A percentile compares a stretch with the other conserved stretches of the same genome.
These are phyloP conservation scores for Drosophila atripex DNA, from an alignment of 2,888 invertebrate genomes.

Conservation along the genomic window DNA sequence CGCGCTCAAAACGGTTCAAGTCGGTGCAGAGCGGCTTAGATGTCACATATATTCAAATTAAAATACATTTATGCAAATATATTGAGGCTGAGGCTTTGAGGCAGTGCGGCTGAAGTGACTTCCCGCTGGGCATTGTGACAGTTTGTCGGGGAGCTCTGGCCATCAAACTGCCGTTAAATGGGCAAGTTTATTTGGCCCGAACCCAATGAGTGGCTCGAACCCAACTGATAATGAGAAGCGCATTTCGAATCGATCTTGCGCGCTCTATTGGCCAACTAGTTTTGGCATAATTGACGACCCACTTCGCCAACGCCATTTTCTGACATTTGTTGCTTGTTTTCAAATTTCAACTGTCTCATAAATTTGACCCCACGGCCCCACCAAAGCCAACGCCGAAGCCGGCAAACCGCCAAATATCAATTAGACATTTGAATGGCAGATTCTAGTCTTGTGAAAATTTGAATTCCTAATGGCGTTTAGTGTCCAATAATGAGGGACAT, in stretches of 20 bases:
- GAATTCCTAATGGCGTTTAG: slow-evolving; percentile 76
- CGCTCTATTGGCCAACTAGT: slow-evolving; percentile 36
- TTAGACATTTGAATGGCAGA: slow-evolving; percentile 41
- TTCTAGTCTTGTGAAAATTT: slow-evolving; percentile 61
- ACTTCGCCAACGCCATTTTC: slow-evolving; percentile 66
- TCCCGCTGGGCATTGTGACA: slow-evolving; percentile 63
- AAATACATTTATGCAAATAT: slow-evolving; percentile 72
- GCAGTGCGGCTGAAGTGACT: neutral
- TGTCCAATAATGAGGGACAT: slow-evolving; percentile 79
- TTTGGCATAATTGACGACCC: slow-evolving; percentile 68
- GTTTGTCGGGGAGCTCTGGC: slow-evolving; percentile 61
- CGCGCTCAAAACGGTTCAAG: slow-evolving; percentile 26
- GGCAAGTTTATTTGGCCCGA: slow-evolving; percentile 57
- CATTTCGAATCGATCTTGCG: slow-evolving; percentile 27
- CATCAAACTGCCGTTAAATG: slow-evolving; percentile 74
- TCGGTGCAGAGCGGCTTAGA: slow-evolving; percentile 22
- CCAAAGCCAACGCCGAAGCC: slow-evolving; percentile 13
- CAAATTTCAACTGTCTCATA: slow-evolving; percentile 73
- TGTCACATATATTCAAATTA: slow-evolving; percentile 68
- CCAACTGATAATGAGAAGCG: slow-evolving; percentile 26
- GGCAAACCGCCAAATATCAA: slow-evolving; percentile 43
- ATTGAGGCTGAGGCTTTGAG: slow-evolving; percentile 47
- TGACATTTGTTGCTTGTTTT: slow-evolving; percentile 77
- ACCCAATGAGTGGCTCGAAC: slow-evolving; percentile 13
- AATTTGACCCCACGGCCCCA: slow-evolving; percentile 48